Base-by-base conservation (phyloP, 92 coral and sea anemone species). In the Blastomussa wellsi region DNA sequence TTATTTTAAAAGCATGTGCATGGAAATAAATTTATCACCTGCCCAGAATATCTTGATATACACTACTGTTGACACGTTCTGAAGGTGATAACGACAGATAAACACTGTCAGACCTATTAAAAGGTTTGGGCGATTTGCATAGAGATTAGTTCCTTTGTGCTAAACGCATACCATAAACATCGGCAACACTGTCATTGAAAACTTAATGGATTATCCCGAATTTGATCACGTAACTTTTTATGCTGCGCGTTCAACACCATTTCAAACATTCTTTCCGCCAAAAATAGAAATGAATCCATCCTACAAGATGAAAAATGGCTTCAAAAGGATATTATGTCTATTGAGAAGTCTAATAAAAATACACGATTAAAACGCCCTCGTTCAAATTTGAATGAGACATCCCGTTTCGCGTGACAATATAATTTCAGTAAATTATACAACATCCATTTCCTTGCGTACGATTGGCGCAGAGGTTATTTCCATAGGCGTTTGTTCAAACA, bases 401-500 rank as follows among this genome's bases (percentile, higher is more conserved):
- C 53, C 60, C 79, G 32, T 44, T 42, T 62, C 80, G 72, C 80
- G 36, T 72, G 86, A 64, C 80, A 42, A 47, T 33, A 44, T 20
- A n/a, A 69, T 19, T 70, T 9, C 11, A 37, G 17, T 0, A 82
- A 74, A 64, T 33, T 49, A 83, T 33, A 74, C 71, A 72, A 39
- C 13, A 39, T 52, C 64, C 12, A 26, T 20, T 82, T 59, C 35
- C 73, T 33, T 60, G 41, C 41, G 7, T 74, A 47, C 37, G 73
- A 83, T 83, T 74, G 87, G 87, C 44, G 74, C 24, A 24, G 66
- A 59, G 14, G 19, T 9, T 35, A 15, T 44, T 83, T 60, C 79
- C 62, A 82, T 59, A 41, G 17, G 72, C 79, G 42, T 39, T 72
- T 72, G 79, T 74, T 73, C 78, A 82, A 82, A 53, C 79, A 39